phyloP scores from a whole-genome alignment of 2,797 vertebrate genomes.

The Percopsis omiscomaycus region DNA sequence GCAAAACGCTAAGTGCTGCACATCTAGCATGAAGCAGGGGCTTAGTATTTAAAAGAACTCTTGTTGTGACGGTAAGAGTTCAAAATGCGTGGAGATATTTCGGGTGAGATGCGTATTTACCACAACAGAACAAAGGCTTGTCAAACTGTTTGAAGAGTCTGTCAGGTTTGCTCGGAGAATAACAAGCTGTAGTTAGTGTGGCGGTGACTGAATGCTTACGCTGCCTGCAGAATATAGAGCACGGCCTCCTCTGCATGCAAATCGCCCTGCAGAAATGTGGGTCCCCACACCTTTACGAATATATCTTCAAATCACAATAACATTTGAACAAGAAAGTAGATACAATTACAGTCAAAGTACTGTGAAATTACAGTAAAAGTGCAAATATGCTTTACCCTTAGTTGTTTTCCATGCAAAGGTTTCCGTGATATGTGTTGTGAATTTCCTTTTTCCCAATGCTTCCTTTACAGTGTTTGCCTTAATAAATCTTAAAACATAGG shows the following conservation, averaged over 20 bases:
- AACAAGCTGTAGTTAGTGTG: neutral
- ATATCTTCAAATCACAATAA: neutral
- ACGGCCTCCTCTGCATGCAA: neutral
- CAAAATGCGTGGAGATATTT: neutral
- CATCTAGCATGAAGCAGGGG: neutral
- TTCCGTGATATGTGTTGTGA: no score
- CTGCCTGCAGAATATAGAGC: neutral
- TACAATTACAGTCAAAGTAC: no score
- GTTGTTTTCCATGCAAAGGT: neutral
- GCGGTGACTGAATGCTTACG: neutral
- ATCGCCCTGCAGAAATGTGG: neutral
- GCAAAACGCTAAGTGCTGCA: neutral
- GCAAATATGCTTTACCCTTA: neutral
- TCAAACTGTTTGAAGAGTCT: slow-evolving; percentile 2
- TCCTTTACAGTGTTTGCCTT: no score
- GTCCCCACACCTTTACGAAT: neutral
- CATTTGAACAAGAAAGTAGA: neutral
- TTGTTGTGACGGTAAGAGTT: neutral
- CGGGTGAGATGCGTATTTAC: neutral
- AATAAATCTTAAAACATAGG: no score
- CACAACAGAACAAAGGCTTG: slow-evolving; percentile 1
- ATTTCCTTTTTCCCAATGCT: no score
- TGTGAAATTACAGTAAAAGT: no score
- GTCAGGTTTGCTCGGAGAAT: neutral
- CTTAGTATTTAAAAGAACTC: neutral